Percentiles rank a stretch among this genome's conserved stretches.
These are phyloP conservation scores for Anneissia japonica DNA, from an alignment of 35 echinoderm and acorn worm species.

Conservation along the genomic window DNA sequence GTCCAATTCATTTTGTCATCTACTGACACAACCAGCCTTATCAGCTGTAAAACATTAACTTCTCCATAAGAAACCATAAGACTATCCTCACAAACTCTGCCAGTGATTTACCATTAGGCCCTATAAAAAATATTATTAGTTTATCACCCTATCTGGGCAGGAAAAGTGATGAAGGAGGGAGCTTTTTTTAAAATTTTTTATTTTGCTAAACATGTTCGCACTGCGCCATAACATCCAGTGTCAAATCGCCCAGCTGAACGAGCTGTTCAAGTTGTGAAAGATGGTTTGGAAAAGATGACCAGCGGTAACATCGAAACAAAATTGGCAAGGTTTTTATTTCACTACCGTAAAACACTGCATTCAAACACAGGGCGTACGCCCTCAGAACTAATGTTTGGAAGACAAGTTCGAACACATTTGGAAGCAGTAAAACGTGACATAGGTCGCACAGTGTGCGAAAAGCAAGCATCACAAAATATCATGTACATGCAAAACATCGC, in stretches of 20 bases:
- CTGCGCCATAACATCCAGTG: slow-evolving; percentile 19
- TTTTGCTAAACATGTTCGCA: slow-evolving; percentile 17
- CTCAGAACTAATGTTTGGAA: slow-evolving; percentile 1
- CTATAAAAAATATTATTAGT: no score
- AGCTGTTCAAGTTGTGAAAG: slow-evolving; percentile 8
- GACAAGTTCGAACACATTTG: neutral
- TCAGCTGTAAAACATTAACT: no score
- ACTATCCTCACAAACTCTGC: no score
- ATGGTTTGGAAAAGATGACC: slow-evolving; percentile 4
- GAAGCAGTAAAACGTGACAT: neutral
- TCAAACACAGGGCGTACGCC: neutral
- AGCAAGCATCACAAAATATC: slow-evolving; percentile 17
- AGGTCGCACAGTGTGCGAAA: neutral
- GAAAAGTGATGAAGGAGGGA: no score
- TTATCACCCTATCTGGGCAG: no score
- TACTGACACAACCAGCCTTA: no score
- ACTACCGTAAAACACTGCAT: slow-evolving; percentile 28
- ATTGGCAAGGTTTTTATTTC: slow-evolving; percentile 17
- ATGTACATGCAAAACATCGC: neutral
- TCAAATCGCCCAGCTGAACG: slow-evolving; percentile 8
- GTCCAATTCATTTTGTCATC: no score
- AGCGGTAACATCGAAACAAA: slow-evolving; percentile 7
- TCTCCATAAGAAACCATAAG: no score
- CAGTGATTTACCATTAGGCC: no score
- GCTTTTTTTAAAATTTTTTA: no score